These are phyloP conservation scores for Arctocebus calabarensis DNA, from an alignment of 2,797 vertebrate species.

Conservation along the genomic window DNA sequence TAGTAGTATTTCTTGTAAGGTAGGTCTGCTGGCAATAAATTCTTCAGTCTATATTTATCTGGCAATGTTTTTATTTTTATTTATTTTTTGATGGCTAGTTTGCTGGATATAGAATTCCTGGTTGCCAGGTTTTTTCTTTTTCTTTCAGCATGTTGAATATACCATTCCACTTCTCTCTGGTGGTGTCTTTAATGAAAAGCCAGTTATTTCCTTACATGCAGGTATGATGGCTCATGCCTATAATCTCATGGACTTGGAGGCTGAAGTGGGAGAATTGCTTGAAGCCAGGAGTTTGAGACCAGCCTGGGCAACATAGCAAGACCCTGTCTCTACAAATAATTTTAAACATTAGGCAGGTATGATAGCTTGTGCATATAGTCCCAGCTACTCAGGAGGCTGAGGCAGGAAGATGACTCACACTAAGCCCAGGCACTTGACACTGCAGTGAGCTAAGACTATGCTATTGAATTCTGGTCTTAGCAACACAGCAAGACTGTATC, in stretches of 20 bases:
- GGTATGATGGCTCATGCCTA: neutral
- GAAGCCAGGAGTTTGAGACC: neutral
- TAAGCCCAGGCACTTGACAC: neutral
- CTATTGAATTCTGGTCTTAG: neutral
- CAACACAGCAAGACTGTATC: neutral
- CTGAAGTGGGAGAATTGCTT: neutral
- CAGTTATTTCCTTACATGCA: neutral
- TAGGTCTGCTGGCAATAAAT: conserved; percentile 14
- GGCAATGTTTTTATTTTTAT: neutral
- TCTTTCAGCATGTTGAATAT: conserved; percentile 1
- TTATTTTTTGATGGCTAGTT: conserved; percentile 37
- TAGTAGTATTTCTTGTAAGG: conserved; percentile 29
- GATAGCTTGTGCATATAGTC: neutral
- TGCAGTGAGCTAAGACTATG: neutral
- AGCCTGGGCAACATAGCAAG: neutral
- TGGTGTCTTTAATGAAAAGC: conserved; percentile 43
- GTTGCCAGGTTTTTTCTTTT: conserved; percentile 31
- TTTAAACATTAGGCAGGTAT: neutral
- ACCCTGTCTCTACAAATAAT: neutral
- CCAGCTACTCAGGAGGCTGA: neutral
- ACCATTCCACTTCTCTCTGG: neutral
- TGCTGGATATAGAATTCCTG: conserved; percentile 63
- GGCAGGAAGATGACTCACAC: neutral
- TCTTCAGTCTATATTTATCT: conserved; percentile 49
- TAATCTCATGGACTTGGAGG: neutral